These are phyloP conservation scores for Galemys pyrenaicus DNA, from an alignment of 2,113 vertebrate species.

Conservation along the genomic window DNA sequence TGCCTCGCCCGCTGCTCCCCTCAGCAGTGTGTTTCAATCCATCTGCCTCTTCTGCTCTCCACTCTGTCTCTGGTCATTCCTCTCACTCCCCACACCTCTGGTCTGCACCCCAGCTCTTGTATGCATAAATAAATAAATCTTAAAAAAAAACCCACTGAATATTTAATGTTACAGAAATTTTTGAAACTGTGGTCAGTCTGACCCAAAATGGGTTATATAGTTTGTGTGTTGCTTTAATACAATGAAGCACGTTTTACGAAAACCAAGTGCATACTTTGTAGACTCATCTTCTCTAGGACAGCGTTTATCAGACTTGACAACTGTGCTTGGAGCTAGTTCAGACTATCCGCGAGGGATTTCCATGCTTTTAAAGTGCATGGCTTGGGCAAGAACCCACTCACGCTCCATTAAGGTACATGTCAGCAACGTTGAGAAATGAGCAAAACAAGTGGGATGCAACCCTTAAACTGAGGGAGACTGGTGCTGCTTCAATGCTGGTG, in stretches of 20 bases:
- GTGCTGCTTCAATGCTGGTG: not conserved
- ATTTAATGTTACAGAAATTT: conserved; percentile 13
- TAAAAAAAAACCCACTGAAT: not conserved
- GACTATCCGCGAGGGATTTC: conserved; percentile 15
- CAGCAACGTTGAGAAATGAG: not conserved
- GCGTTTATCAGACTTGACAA: not conserved
- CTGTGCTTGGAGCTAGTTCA: not conserved
- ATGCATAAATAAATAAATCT: too few relatives aligned
- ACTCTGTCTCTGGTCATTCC: too few relatives aligned
- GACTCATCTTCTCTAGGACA: not conserved
- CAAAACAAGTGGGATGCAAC: not conserved
- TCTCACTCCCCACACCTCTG: too few relatives aligned
- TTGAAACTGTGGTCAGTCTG: not conserved
- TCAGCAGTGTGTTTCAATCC: too few relatives aligned
- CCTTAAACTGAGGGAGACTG: not conserved
- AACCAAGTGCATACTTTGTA: not conserved
- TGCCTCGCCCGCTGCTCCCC: too few relatives aligned
- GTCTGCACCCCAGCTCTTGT: too few relatives aligned
- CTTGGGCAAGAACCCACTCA: not conserved
- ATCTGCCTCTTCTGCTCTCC: too few relatives aligned
- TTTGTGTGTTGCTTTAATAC: not conserved
- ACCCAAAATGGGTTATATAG: not conserved
- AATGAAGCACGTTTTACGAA: not conserved
- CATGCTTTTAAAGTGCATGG: not conserved
- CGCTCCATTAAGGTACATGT: not conserved